Conservation (phyloP, 2,113 vertebrate genomes). For the Clarias batrachus region DNA sequence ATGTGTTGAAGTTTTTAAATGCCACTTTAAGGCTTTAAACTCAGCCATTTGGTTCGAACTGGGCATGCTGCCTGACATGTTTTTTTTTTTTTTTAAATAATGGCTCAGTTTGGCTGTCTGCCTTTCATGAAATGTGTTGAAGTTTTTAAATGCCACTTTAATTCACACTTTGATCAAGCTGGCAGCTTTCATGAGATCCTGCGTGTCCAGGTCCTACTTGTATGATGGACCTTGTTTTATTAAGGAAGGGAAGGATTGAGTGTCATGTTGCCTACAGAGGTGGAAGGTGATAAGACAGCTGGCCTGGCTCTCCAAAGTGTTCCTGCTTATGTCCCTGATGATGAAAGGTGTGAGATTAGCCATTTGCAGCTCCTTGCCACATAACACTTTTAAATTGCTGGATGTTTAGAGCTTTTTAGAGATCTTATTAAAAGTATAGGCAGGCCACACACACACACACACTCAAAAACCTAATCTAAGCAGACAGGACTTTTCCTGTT, state of each 20-base stretch:
- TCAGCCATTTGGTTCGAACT: constrained; percentile 24
- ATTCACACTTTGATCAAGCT: constrained; percentile 17
- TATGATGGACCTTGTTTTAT: neutral
- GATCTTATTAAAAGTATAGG: neutral
- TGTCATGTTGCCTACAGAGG: neutral
- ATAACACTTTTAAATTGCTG: neutral
- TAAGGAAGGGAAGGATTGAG: neutral
- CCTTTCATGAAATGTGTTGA: constrained; percentile 1
- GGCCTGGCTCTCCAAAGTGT: neutral
- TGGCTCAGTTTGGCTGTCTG: constrained; percentile 20
- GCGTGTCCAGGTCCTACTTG: neutral
- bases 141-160: constrained; percentile 24
- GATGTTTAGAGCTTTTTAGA: neutral
- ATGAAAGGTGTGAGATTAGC: neutral
- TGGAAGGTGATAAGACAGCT: neutral
- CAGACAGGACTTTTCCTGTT: neutral
- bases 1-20: constrained; percentile 22
- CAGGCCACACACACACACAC: neutral
- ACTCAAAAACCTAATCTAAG: neutral
- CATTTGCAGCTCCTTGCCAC: neutral
- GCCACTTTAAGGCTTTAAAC: constrained; percentile 24
- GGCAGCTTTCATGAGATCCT: neutral
- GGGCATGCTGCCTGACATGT: neutral
- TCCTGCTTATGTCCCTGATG: neutral
- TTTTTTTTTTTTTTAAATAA: neutral